Evolutionary conservation across 2,113 vertebrate genomes (phyloP).

Genomic region (Hystrix brachyura): DNA sequence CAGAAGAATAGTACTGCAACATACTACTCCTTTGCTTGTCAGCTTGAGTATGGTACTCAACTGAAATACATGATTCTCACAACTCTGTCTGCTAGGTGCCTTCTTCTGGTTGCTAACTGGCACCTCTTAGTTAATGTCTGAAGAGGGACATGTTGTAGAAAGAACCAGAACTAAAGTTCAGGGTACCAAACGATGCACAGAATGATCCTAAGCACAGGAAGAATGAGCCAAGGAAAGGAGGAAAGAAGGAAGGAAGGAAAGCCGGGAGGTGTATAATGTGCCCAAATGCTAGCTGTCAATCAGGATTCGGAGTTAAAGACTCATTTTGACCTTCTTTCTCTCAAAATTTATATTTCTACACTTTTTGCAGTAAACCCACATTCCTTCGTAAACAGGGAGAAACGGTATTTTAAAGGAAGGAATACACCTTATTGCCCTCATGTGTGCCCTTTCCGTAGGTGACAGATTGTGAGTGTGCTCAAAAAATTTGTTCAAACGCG

Average conservation of each 20-base stretch:
- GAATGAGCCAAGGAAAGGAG: neutral
- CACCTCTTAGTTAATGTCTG: neutral
- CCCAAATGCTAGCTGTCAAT: neutral
- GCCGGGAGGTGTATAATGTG: neutral
- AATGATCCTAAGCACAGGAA: neutral
- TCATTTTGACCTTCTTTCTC: neutral
- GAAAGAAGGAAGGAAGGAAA: neutral
- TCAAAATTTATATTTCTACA: neutral
- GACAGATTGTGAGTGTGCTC: neutral
- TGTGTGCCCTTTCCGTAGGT: neutral
- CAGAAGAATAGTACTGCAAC: neutral
- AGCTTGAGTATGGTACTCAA: neutral
- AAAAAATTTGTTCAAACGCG: neutral
- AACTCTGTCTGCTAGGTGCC: neutral
- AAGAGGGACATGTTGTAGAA: neutral
- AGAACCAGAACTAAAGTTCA: neutral
- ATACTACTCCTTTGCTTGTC: neutral
- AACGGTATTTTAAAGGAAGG: neutral
- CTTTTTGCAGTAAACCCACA: neutral
- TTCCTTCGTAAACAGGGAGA: conserved; percentile 19
- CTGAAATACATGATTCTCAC: neutral
- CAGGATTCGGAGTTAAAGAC: neutral
- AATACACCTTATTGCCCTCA: neutral
- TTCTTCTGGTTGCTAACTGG: conserved; percentile 52
- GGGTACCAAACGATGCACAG: neutral